Base-by-base conservation (phyloP, 1,140 invertebrate species). In the Leptinotarsa lineolata region DNA sequence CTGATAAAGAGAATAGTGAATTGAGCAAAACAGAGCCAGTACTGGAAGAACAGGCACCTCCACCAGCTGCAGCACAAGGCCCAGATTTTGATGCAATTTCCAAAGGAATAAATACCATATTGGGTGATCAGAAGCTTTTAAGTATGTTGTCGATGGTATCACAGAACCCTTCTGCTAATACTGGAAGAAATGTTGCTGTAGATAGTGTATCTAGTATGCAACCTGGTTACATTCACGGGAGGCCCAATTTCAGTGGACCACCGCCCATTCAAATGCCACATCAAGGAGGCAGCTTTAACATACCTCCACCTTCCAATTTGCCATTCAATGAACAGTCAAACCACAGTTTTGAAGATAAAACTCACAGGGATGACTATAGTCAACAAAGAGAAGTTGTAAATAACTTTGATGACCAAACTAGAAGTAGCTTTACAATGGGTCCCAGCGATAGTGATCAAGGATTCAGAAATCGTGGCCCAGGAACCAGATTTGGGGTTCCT, bases 81-180 rank as follows among this genome's bases (percentile, higher is more conserved):
- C 87, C 88, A 46, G 88, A 89, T 82, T 86, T 88, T 72, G 85
- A 86, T 46, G 88, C 84, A 45, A 87, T 89, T 74, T 89, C 88
- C 4, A 88, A 87, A 79, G 88, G 88, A 20, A 88, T 89, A 66
- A 88, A 88, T 80, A 86, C 84, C 73, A 89, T 89, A 66, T 80
- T 89, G n/a, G 88, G 88, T 1, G 88, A 89, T 85, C 85, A 86
- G 72, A 89, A 89, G 80, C 84, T 89, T 48, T 83, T 89, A 78
- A 88, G 86, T 78, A 88, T 89, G 76, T 81, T 89, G 20, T 88
- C 87, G 16, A 85, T 88, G 84, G 85, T 89, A 59, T 77, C 80
- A 2, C 77, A 84, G 74, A 82, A 78, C 65, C 76, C 81, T 70
- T 77, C 68, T 70, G 22, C 65, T 20, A 66, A 58, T 22, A 11